These are phyloP conservation scores for Eurytoma californica DNA, from an alignment of 2,888 invertebrate genomes.

Conservation along the genomic window DNA sequence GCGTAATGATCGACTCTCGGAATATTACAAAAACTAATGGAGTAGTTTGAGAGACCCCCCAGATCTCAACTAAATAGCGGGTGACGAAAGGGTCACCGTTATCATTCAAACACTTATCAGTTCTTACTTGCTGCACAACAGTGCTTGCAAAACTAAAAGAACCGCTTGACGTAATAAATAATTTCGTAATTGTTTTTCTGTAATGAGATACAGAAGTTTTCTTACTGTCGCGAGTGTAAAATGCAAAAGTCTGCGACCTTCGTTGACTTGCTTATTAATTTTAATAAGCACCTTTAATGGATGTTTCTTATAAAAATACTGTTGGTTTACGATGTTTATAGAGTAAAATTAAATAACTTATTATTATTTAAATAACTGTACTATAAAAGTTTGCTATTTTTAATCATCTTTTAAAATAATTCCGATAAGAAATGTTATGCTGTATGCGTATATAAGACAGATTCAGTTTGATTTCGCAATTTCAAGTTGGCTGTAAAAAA, in stretches of 20 bases:
- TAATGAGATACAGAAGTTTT: conserved; percentile 10
- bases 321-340: background rate
- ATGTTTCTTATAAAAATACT: background rate
- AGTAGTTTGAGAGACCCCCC: conserved; percentile 46
- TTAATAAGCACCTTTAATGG: background rate
- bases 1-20: background rate
- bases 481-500: background rate
- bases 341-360: background rate
- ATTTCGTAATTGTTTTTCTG: conserved; percentile 44
- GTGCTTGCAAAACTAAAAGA: conserved; percentile 10
- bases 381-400: background rate
- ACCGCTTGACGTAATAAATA: conserved; percentile 26
- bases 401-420: background rate
- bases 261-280: conserved; percentile 1
- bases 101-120: conserved; percentile 37
- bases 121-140: background rate
- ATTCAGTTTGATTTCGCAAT: background rate
- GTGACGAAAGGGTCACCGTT: conserved; percentile 32
- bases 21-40: conserved; percentile 17
- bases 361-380: background rate
- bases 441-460: background rate
- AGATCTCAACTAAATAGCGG: conserved; percentile 17
- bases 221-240: background rate
- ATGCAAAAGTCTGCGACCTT: background rate
- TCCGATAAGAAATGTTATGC: no score